Evolutionary conservation across 2,888 invertebrate species (phyloP), one percentile per base, ranked within the genome.

Genomic region (Drosophila subsilvestris): DNA sequence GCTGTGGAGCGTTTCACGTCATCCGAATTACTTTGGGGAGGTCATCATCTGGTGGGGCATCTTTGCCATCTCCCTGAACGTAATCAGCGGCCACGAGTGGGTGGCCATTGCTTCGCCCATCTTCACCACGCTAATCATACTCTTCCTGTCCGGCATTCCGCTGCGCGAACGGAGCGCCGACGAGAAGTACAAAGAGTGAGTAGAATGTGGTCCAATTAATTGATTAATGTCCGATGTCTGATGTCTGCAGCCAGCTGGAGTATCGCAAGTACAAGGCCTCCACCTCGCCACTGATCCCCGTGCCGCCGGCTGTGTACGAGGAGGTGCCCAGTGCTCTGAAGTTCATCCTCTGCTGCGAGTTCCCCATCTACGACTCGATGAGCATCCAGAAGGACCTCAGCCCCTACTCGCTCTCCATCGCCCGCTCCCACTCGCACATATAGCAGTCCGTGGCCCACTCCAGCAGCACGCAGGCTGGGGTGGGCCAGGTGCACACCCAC

Each of bases 21-120:
- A 98, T 92, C 98, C 98, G 0, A 98, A 98, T 91, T 98, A 98
- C 91, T 98, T 98, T 90, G 98, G 98, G 0, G 98, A 98, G 93
- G 97, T 98, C 12, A 94, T 97, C 0, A 94, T 98, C 17, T 98
- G 98, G 98, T 97, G 98, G 96, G 98, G 98, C 4, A 95, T 98
- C 83, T 98, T 98, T 90, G 95, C 97, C 57, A 96, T 98, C 91
- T 96, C 97, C 0, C 92, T 97, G 42, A 97, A 97, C 90, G 96
- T 98, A 18, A 95, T 98, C 80, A 95, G 95, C 86, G 96, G 97
- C 18, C 93, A 95, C 37, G 97, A 98, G 93, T 98, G 97, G 96
- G 93, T 97, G 27, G 97, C 96, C 10, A 90, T 90, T 43, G 93
- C 97, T 80, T 97, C 97, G 17, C 98, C 98, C 7, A 93, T 98